Evolutionary conservation across 2,797 vertebrate species (phyloP), one percentile per base, ranked within the genome.

Genomic region (Cyprinella venusta): DNA sequence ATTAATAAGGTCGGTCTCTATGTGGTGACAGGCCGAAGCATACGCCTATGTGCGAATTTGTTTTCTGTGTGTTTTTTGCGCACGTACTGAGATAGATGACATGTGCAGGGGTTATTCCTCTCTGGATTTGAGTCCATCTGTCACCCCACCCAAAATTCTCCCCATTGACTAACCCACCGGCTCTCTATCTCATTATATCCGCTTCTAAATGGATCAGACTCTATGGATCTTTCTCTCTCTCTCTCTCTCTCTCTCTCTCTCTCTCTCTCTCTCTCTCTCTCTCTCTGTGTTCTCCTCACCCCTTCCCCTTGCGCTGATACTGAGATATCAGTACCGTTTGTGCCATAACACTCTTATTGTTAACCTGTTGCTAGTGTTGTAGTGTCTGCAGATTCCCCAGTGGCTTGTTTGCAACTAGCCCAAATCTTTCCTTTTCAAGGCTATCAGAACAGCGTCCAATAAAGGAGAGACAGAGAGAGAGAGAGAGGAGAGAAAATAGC

Each of bases 11-110:
- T 90, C 80, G 81, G 91, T 85, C 74, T 91, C 85, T 82, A 71
- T 89, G 89, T 94, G 94, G 92, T 94, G 94, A 95, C 94, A 94
- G 93, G 90, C 89, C 88, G 91, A 93, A 92, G 91, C 92, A 92
- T 81, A 90, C 90, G 89, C 87, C 87, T 90, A 90, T 92, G 91
- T 94, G 91, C 93, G 91, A 95, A 94, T 94, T 91, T 94, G 93
- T 94, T 94, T 95, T 92, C 92, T 89, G 89, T 56, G 48, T 54
- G 52, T 91, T 89, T 91, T 67, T 67, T 76, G 90, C 84, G 87
- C 86, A 84, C 91, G 91, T 91, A 90, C 90, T 91, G 90, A 84
- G 84, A 91, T 89, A 18, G 50, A 83, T 92, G 59, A 45, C 63
- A 63, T 78, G 42, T 63, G 74, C 33, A 59, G 4, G 5, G 79